Percentiles rank a stretch among this genome's conserved stretches.
These are phyloP conservation scores for Tringa solitaria DNA, from an alignment of 2,113 vertebrate species.

Conservation along the genomic window DNA sequence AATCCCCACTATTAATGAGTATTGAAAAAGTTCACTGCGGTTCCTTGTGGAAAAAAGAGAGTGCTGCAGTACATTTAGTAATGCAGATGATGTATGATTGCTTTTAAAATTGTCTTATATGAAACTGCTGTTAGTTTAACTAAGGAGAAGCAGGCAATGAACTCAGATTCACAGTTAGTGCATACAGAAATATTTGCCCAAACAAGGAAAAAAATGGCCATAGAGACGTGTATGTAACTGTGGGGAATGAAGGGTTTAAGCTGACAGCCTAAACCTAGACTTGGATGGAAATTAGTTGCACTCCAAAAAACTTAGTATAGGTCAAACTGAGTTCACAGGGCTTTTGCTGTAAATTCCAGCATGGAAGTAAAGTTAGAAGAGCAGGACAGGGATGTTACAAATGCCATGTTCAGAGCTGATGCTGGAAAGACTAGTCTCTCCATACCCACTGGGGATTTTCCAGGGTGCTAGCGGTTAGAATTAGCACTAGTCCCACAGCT, in stretches of 20 bases:
- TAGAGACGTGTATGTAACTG: not conserved
- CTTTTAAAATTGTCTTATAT: not conserved
- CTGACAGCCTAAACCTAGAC: not conserved
- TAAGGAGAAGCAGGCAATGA: not conserved
- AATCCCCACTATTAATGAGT: not conserved
- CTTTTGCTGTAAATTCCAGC: not conserved
- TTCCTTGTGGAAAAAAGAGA: not conserved
- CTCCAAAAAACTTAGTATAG: not conserved
- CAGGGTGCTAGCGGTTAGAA: not conserved
- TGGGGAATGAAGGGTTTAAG: not conserved
- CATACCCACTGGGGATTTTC: not conserved
- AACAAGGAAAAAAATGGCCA: not conserved
- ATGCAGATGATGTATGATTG: not conserved
- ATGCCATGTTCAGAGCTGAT: not conserved
- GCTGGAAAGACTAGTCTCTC: not conserved
- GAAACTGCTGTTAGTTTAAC: not conserved
- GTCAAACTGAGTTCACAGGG: not conserved
- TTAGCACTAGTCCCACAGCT: not conserved
- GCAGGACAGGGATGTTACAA: not conserved
- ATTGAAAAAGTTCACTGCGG: not conserved
- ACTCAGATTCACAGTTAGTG: accelerated
- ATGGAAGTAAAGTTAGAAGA: not conserved
- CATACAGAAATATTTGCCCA: not conserved
- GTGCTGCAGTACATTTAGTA: not conserved
- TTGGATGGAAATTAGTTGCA: not conserved